These are phyloP conservation scores for Euschistus heros DNA, from an alignment of 1,140 invertebrate genomes.

Conservation along the genomic window DNA sequence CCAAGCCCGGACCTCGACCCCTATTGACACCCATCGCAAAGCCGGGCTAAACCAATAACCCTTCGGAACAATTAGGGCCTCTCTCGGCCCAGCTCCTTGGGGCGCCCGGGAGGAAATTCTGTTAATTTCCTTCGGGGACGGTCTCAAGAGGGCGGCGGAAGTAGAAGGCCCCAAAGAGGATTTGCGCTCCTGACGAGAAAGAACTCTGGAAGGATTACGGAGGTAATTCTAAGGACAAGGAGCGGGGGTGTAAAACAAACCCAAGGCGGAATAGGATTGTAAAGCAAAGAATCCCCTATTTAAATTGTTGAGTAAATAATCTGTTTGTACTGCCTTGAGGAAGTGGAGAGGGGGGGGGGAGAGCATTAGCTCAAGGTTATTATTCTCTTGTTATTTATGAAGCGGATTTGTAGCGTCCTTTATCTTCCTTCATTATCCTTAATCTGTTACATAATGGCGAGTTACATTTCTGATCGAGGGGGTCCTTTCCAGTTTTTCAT, in stretches of 20 bases:
- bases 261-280: background rate
- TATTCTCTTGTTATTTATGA: no score
- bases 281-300: conserved; percentile 4
- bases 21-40: background rate
- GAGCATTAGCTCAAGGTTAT: background rate
- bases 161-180: background rate
- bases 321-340: background rate
- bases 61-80: background rate
- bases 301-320: conserved; percentile 9
- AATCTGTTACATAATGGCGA: no score
- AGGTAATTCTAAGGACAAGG: background rate
- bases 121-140: background rate
- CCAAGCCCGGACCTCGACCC: background rate
- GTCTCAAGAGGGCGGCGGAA: background rate
- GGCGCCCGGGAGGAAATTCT: background rate
- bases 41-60: conserved; percentile 7
- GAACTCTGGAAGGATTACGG: background rate
- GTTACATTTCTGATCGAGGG: no score
- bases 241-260: background rate
- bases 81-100: background rate
- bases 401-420: no score
- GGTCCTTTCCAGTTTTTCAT: no score
- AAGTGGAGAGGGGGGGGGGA: no score
- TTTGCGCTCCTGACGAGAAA: background rate
- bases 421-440: no score